phyloP scores from a whole-genome alignment of 2,888 invertebrate species.

The Melanargia galathea region DNA sequence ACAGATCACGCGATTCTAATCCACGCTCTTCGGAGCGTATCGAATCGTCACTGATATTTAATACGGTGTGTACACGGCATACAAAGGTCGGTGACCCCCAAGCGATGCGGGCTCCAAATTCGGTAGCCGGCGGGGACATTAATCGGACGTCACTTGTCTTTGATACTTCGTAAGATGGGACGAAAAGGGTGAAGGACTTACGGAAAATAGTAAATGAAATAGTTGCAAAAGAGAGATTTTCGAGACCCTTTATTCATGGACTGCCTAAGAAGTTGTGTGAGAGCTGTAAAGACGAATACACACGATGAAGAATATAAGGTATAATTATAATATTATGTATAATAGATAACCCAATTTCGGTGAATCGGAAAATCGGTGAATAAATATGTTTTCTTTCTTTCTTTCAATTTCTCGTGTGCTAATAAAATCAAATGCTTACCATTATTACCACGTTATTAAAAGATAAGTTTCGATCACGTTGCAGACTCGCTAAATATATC shows the following conservation, averaged over 20 bases:
- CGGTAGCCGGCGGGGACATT: constrained; percentile 65
- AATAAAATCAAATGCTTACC: too few species aligned
- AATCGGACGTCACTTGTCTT: constrained; percentile 65
- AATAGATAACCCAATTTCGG: too few species aligned
- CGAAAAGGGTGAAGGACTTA: constrained; percentile 39
- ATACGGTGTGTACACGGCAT: constrained; percentile 50
- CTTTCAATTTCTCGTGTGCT: too few species aligned
- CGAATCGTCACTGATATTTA: constrained; percentile 56
- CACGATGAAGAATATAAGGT: not conserved
- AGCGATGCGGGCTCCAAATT: constrained; percentile 71
- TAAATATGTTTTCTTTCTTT: too few species aligned
- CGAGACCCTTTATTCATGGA: constrained; percentile 9
- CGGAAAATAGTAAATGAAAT: constrained; percentile 35
- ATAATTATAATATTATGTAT: not conserved
- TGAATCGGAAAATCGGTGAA: too few species aligned
- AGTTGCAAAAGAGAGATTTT: constrained; percentile 18
- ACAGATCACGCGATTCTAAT: constrained; percentile 40
- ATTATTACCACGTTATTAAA: too few species aligned
- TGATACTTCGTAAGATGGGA: constrained; percentile 49
- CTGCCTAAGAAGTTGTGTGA: not conserved
- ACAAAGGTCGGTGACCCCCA: constrained; percentile 64
- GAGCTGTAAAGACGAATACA: not conserved
- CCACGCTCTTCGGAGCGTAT: constrained; percentile 48
- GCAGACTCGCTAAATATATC: too few species aligned
- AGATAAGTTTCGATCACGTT: too few species aligned